Percentiles rank a stretch among this genome's conserved stretches.
Conservation (phyloP, 2,888 invertebrate species). For the Eutolmus rufibarbis region DNA sequence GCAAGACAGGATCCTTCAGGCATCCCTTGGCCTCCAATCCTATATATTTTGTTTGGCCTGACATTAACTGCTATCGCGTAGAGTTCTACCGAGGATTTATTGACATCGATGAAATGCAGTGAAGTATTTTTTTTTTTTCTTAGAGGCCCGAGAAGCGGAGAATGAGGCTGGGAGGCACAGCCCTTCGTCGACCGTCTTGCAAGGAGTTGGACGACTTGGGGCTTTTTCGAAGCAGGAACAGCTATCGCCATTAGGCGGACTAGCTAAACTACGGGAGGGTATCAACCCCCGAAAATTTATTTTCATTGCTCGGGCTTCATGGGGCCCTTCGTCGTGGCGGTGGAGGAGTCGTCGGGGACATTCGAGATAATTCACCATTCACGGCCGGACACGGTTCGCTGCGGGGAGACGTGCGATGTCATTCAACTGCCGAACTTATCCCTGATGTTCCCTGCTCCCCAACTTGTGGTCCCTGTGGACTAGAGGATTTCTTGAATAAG, state of each 20-base stretch:
- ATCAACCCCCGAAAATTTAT: conserved; percentile 41
- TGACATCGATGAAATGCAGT: conserved; percentile 57
- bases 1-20: conserved; percentile 32
- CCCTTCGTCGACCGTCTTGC: background rate
- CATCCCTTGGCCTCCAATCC: conserved; percentile 44
- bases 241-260: conserved; percentile 35
- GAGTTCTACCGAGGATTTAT: conserved; percentile 59
- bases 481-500: background rate
- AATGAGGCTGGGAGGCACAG: background rate
- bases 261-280: conserved; percentile 31
- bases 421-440: conserved; percentile 37
- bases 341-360: conserved; percentile 8
- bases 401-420: conserved; percentile 36
- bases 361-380: conserved; percentile 40
- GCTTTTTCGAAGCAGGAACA: background rate
- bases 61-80: conserved; percentile 64
- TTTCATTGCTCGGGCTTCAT: conserved; percentile 35
- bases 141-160: background rate
- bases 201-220: background rate
- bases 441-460: conserved; percentile 7
- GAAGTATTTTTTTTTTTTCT: conserved; percentile 46
- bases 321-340: background rate
- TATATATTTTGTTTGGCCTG: conserved; percentile 63
- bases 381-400: conserved; percentile 34
- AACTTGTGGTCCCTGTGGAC: background rate